phyloP scores from a whole-genome alignment of 2,113 vertebrate genomes.

The Vulpes vulpes region DNA sequence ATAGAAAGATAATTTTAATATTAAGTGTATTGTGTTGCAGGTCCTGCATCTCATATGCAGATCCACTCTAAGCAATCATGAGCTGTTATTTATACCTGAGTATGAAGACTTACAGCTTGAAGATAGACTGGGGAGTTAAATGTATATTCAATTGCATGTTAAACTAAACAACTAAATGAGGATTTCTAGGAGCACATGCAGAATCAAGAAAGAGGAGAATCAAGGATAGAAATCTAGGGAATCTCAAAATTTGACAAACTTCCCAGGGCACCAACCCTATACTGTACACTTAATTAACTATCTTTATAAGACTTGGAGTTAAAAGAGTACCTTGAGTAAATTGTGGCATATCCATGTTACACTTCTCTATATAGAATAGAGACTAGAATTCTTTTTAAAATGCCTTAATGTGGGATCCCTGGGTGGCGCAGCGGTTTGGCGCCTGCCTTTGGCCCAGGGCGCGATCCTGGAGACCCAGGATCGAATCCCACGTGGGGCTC shows the following conservation, averaged over 20 bases:
- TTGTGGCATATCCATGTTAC: neutral
- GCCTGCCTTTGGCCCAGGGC: too few relatives aligned
- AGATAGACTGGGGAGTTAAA: neutral
- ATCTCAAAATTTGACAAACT: neutral
- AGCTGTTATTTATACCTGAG: neutral
- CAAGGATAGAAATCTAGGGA: neutral
- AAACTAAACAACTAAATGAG: neutral
- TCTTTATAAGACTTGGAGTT: neutral
- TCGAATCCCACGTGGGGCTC: too few relatives aligned
- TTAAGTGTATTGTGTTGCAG: neutral
- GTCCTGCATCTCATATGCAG: neutral
- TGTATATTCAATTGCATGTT: neutral
- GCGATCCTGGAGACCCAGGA: too few relatives aligned
- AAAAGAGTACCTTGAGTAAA: neutral
- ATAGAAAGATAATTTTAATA: neutral
- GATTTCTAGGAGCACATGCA: neutral
- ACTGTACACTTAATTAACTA: neutral
- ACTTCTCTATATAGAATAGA: neutral
- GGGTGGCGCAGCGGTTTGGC: too few relatives aligned
- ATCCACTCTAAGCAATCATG: neutral
- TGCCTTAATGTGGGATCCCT: neutral
- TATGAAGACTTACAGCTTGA: neutral
- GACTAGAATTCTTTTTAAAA: neutral
- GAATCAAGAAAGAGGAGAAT: neutral
- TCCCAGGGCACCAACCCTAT: neutral